A percentile compares a stretch with the other conserved stretches of the same genome.
Conservation (phyloP, 2,113 vertebrate species). For the Macheiramphus alcinus region DNA sequence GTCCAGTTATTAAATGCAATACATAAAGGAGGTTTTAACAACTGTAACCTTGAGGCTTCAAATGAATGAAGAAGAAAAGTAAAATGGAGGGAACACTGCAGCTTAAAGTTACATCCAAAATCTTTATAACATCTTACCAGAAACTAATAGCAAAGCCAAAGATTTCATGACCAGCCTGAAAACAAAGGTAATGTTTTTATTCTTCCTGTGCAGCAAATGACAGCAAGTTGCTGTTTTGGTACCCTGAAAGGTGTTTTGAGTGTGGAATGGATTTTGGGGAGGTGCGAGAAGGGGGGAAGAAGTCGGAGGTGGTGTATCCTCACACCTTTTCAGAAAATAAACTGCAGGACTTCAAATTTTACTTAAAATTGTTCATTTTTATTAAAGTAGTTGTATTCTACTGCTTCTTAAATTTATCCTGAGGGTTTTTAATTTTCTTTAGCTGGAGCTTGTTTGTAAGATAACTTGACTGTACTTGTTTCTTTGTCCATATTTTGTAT, state of each 20-base stretch:
- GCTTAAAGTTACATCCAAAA: not conserved
- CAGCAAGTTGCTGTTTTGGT: not conserved
- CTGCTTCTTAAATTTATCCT: not conserved
- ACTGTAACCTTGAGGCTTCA: not conserved
- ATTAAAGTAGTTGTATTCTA: not conserved
- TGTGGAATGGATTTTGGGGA: not conserved
- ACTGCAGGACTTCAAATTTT: too few relatives aligned
- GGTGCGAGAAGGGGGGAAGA: accelerated
- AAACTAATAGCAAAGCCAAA: too few relatives aligned
- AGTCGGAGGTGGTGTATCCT: too few relatives aligned
- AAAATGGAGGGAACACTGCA: not conserved
- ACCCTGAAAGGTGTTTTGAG: accelerated
- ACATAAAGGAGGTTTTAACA: not conserved
- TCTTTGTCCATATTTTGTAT: not conserved
- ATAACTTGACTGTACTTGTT: not conserved
- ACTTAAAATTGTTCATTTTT: not conserved
- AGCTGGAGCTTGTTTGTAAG: not conserved
- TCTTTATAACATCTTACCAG: too few relatives aligned
- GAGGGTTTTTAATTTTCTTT: not conserved
- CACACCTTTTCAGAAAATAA: too few relatives aligned
- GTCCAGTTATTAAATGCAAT: not conserved
- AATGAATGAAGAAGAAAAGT: not conserved
- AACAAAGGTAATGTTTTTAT: too few relatives aligned
- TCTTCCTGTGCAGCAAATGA: accelerated
- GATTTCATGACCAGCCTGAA: not conserved